Percentiles rank a stretch among this genome's conserved stretches.
phyloP scores from a whole-genome alignment of 2,888 invertebrate genomes.

The Drosophila kambysellisi region DNA sequence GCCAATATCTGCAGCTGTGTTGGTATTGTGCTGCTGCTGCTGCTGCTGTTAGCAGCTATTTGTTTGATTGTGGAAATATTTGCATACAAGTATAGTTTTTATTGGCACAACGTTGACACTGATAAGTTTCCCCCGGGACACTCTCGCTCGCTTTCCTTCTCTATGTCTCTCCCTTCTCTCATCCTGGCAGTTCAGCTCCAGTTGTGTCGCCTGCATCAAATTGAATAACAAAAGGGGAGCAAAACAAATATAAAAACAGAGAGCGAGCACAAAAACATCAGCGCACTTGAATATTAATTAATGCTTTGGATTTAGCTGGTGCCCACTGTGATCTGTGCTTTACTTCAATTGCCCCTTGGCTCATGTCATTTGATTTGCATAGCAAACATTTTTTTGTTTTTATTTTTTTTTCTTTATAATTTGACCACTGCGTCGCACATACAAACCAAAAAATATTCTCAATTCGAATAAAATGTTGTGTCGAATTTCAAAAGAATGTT shows the following conservation, averaged over 20 bases:
- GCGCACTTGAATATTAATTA: slow-evolving; percentile 77
- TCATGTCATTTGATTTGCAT: slow-evolving; percentile 73
- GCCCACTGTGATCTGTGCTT: slow-evolving; percentile 24
- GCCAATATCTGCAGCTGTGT: slow-evolving; percentile 50
- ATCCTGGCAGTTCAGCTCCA: not conserved
- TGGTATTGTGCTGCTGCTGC: slow-evolving; percentile 43
- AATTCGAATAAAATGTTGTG: slow-evolving; percentile 4
- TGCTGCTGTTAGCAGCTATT: slow-evolving; percentile 72
- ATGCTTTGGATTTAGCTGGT: slow-evolving; percentile 53
- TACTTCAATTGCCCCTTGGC: slow-evolving; percentile 55
- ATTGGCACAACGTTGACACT: slow-evolving; percentile 81
- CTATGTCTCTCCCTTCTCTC: not conserved
- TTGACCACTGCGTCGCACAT: slow-evolving; percentile 45
- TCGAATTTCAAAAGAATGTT: not conserved
- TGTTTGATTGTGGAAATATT: slow-evolving; percentile 81
- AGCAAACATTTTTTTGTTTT: slow-evolving; percentile 43
- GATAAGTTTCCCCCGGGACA: slow-evolving; percentile 74
- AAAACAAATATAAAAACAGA: slow-evolving; percentile 2
- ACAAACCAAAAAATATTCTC: slow-evolving; percentile 21
- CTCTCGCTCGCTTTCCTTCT: slow-evolving; percentile 14
- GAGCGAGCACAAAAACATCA: slow-evolving; percentile 29
- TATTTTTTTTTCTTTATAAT: slow-evolving; percentile 6
- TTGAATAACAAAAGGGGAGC: slow-evolving; percentile 59
- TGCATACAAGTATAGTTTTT: slow-evolving; percentile 80
- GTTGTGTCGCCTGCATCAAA: slow-evolving; percentile 43